phyloP scores from a whole-genome alignment of 2,888 invertebrate genomes.

The Thysanoteuthis rhombus region DNA sequence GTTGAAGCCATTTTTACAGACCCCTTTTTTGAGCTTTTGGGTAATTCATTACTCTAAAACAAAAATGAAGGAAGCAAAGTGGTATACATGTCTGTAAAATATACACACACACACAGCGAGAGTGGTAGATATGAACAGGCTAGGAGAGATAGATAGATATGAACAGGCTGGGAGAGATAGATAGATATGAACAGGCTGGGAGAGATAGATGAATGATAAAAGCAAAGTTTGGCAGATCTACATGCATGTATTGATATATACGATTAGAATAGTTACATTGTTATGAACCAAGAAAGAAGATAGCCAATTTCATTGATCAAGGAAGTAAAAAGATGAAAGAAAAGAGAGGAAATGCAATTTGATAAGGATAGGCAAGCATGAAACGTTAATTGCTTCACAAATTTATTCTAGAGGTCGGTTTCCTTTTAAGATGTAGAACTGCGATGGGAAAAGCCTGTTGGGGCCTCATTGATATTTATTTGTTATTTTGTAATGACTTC shows the following conservation, averaged over 20 bases:
- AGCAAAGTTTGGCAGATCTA: too few relatives aligned
- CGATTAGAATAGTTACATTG: background rate
- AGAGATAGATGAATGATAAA: too few relatives aligned
- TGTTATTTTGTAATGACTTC: background rate
- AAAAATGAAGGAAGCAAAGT: too few relatives aligned
- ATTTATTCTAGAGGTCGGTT: background rate
- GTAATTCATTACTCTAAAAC: too few relatives aligned
- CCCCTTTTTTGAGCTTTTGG: too few relatives aligned
- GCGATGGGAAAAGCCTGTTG: background rate
- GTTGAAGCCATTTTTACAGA: too few relatives aligned
- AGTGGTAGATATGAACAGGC: background rate
- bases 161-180: too few relatives aligned
- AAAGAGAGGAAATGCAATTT: background rate
- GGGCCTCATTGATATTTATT: background rate
- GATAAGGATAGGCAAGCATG: background rate
- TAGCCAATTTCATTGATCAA: background rate
- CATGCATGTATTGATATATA: background rate
- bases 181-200: too few relatives aligned
- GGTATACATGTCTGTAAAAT: background rate
- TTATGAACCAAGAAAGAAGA: background rate
- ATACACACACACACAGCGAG: background rate
- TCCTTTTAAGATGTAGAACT: background rate
- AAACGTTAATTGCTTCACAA: background rate
- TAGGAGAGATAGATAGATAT: too few relatives aligned
- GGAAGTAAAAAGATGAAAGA: background rate